Conservation (phyloP, 2,113 vertebrate genomes). For the Alethe diademata region DNA sequence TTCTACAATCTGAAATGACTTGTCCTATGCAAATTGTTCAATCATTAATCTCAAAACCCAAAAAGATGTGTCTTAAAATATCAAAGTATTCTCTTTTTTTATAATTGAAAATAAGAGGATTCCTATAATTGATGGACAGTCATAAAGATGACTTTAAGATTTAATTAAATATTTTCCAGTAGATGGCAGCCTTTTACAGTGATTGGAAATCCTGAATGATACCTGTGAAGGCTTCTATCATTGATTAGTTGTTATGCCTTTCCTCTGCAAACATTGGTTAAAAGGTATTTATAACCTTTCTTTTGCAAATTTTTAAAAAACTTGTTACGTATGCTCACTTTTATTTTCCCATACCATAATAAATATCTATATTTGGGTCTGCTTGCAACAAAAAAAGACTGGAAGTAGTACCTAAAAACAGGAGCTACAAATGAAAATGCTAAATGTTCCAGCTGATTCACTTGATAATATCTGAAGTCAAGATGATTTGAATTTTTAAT, state of each 20-base stretch:
- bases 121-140: background rate
- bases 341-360: background rate
- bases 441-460: background rate
- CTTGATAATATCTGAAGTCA: background rate
- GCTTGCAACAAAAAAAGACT: background rate
- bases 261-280: background rate
- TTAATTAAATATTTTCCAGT: conserved; percentile 38
- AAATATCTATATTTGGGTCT: background rate
- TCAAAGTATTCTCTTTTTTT: background rate
- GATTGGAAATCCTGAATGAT: background rate
- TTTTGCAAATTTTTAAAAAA: background rate
- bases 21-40: background rate
- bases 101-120: background rate
- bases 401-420: background rate
- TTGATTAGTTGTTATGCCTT: background rate
- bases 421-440: background rate
- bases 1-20: background rate
- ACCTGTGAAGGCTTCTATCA: background rate
- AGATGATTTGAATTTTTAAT: background rate
- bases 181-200: conserved; percentile 61
- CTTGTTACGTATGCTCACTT: background rate
- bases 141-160: background rate
- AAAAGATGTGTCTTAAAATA: background rate
- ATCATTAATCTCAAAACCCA: background rate
- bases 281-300: background rate